Percentiles rank a stretch among this genome's conserved stretches.
Evolutionary conservation across 2,888 invertebrate species (phyloP).

Genomic region (Drosophila putrida): DNA sequence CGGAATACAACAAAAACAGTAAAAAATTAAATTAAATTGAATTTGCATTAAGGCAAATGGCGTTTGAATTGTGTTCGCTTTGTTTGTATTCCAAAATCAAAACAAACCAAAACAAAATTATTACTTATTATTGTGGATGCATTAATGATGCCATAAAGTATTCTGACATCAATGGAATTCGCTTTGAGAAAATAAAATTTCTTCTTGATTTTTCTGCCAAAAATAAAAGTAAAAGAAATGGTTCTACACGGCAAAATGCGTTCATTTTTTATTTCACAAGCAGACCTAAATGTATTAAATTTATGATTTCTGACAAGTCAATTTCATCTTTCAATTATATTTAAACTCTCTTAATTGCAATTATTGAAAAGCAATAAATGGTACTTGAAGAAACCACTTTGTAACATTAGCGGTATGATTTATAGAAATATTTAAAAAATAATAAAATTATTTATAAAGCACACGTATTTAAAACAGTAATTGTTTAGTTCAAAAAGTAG

Average conservation of each 20-base stretch:
- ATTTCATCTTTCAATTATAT: not conserved
- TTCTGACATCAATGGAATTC: constrained; percentile 33
- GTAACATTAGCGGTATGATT: not conserved
- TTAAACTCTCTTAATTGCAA: too few relatives aligned
- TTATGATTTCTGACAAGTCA: not conserved
- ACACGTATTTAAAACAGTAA: constrained; percentile 2
- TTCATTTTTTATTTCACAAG: not conserved
- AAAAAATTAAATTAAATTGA: constrained; percentile 20
- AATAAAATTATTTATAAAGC: not conserved
- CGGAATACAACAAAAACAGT: constrained; percentile 22
- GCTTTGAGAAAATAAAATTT: constrained; percentile 1
- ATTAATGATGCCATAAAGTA: constrained; percentile 37
- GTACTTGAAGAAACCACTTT: not conserved
- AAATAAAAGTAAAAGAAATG: not conserved
- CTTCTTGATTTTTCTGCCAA: constrained; percentile 1
- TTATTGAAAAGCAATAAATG: not conserved
- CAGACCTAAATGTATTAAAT: not conserved
- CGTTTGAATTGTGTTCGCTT: constrained; percentile 26
- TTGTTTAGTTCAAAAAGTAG: constrained; percentile 9
- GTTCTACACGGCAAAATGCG: not conserved
- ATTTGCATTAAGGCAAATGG: constrained; percentile 51
- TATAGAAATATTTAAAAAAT: not conserved
- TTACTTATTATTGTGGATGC: constrained; percentile 32
- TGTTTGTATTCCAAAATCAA: constrained; percentile 16
- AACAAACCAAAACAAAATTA: constrained; percentile 20